These are phyloP conservation scores for Pseudoatta argentina DNA, from an alignment of 1,140 invertebrate genomes.

Conservation along the genomic window DNA sequence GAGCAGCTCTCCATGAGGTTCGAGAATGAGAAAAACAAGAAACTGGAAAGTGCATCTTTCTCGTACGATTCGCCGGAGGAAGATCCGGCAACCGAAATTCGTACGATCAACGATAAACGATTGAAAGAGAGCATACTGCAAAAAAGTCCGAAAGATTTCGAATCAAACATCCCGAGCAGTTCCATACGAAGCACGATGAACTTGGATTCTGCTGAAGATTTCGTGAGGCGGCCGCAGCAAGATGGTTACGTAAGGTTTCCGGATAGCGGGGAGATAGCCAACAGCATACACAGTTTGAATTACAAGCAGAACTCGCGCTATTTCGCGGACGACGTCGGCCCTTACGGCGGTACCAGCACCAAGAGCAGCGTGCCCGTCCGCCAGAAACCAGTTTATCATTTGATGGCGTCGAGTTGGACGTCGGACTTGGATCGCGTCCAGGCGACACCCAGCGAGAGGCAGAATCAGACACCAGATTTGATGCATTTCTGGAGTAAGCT, in stretches of 20 bases:
- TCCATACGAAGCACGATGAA: slow-evolving; percentile 45
- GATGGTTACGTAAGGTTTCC: slow-evolving; percentile 79
- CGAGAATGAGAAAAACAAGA: slow-evolving; percentile 30
- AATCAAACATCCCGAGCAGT: slow-evolving; percentile 41
- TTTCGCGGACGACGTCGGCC: slow-evolving; percentile 33
- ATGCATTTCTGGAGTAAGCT: slow-evolving; percentile 80
- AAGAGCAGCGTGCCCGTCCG: slow-evolving; percentile 75
- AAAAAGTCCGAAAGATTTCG: neutral
- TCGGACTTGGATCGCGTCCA: slow-evolving; percentile 60
- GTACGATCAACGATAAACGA: slow-evolving; percentile 69
- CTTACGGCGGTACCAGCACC: slow-evolving; percentile 64
- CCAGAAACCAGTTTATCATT: slow-evolving; percentile 76
- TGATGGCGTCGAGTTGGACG: slow-evolving; percentile 59
- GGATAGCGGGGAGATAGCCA: slow-evolving; percentile 76
- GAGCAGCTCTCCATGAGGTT: neutral
- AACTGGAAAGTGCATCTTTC: slow-evolving; percentile 53
- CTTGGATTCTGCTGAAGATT: slow-evolving; percentile 55
- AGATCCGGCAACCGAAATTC: slow-evolving; percentile 58
- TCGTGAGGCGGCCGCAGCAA: slow-evolving; percentile 64
- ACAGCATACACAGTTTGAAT: slow-evolving; percentile 81
- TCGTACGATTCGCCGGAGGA: slow-evolving; percentile 42
- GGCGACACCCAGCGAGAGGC: slow-evolving; percentile 41
- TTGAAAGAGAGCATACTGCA: slow-evolving; percentile 42
- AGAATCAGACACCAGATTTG: slow-evolving; percentile 74
- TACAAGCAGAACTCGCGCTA: slow-evolving; percentile 75